A percentile compares a stretch with the other conserved stretches of the same genome.
phyloP scores from a whole-genome alignment of 2,888 invertebrate species.

The Trichogramma evanescens region DNA sequence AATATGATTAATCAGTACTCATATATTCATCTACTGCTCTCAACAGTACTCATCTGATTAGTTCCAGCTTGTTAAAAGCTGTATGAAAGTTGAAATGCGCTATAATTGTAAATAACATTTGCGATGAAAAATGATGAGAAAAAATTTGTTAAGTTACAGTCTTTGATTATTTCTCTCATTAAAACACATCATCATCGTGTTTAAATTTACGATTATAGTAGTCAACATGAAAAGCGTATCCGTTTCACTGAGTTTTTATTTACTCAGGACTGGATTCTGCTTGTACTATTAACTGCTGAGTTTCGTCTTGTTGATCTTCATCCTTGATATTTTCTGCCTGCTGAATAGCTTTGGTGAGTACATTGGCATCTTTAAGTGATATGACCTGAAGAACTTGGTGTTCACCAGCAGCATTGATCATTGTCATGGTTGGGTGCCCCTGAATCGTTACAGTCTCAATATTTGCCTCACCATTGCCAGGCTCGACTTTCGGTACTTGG shows the following conservation, averaged over 20 bases:
- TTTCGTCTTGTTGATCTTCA: conserved; percentile 40
- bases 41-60: too few species aligned
- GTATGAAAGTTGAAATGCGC: too few species aligned
- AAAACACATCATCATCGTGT: too few species aligned
- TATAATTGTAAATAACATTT: too few species aligned
- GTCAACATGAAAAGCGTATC: neutral
- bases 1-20: too few species aligned
- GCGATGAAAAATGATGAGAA: too few species aligned
- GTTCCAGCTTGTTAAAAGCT: too few species aligned
- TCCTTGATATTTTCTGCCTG: conserved; percentile 46
- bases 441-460: conserved; percentile 72
- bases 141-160: too few species aligned
- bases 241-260: conserved; percentile 15
- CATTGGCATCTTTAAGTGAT: conserved; percentile 77
- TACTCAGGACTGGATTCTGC: conserved; percentile 49
- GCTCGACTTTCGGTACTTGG: conserved; percentile 76
- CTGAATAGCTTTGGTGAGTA: conserved; percentile 74
- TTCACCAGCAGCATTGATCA: conserved; percentile 58
- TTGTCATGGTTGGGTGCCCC: conserved; percentile 77
- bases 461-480: conserved; percentile 62
- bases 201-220: too few species aligned
- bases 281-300: conserved; percentile 38
- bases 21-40: too few species aligned
- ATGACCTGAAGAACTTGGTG: conserved; percentile 78
- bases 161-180: too few species aligned